Base-by-base conservation (phyloP, 2,888 invertebrate genomes). In the Strigamia crassipes region DNA sequence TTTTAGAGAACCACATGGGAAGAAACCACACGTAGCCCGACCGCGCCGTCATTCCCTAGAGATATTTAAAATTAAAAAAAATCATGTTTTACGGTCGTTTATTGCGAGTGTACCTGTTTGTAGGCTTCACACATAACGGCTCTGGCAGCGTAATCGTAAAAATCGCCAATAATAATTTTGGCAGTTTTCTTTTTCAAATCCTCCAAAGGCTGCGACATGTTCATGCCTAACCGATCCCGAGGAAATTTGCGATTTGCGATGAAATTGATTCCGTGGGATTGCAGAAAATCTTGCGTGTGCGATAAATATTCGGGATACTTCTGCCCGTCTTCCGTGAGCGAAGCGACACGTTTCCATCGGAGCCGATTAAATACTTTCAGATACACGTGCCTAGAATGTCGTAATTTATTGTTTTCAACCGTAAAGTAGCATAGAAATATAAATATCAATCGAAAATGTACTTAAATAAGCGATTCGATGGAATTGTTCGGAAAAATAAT, bases 11-110 rank as follows among this genome's bases (percentile, higher is more conserved):
- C 92, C 94, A 93, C 46, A 91, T 90, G 0, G 96, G 95, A 82
- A 96, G 89, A 86, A 96, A 94, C 96, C 96, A 96, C 1, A 94
- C 93, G 87, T 93, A 94, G 56, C 94, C 94, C 84, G 93, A 88
- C 85, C 84, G 79, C 4, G 87, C 86, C 38, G 88, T 88, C 88
- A 89, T 88, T 78, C 85, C 86, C 88, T 88, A 85, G n/a, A 85
- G 84, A 77, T 9, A 81, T n/a, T 38, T n/a, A n/a, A n/a, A 13
- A 34, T 4, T 23, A 78, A 4, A 6, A 6, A 12, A 51, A 51
- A 18, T 1, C 91, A 94, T 94, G 83, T 92, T 8, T 31, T 4
- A 31, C 23, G 12, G 27, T 27, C 51, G 10, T 51, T 51, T 51
- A 18, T 18, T 18, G 51, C 15, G 1, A 2, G 80, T 84, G 83